Evolutionary conservation across 2,113 vertebrate genomes (phyloP), one percentile per base, ranked within the genome.

Genomic region (Chloroceryle aenea): DNA sequence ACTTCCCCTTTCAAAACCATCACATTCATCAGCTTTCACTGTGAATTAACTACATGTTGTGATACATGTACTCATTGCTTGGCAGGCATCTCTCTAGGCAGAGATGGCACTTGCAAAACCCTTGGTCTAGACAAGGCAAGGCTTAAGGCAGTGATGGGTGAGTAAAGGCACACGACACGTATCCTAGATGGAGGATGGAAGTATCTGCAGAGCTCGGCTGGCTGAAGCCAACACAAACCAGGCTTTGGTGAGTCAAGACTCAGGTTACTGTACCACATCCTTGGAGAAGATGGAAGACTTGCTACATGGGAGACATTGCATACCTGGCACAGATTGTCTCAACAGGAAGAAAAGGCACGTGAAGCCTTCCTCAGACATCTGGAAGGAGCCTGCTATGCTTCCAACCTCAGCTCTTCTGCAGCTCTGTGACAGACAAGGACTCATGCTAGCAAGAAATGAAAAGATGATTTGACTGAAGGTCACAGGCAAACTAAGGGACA

Each of bases 121-220:
- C 18, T 50, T n/a, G 29, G 32, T 66, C 15, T 74, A 43, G 34
- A 66, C 0, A 4, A 67, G 17, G 22, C 10, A 36, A 42, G 8
- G 14, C 18, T 77, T 58, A 52, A 63, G 36, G 69, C 56, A 61
- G 30, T 14, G 23, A 34, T 5, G 16, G 1, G 4, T 74, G 10
- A 22, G 25, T 22, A 42, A n/a, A 23, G 21, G 26, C 34, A 42
- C 32, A 7, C 0, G 1, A 22, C 16, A 5, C 0, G 5, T n/a
- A 45, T 50, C 17, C 26, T 52, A 71, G 14, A 32, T 32, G 23
- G 34, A 87, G 13, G 34, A 84, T 17, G 40, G 26, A 12, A 27
- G 3, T 29, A 55, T 25, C 30, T 36, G 22, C 21, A 87, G 34
- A 34, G 7, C 18, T 84, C 0, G 0, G 18, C 27, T 36, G 29